Evolutionary conservation across 1,140 invertebrate species (phyloP), one percentile per base, ranked within the genome.

Genomic region (Papilio helenus): DNA sequence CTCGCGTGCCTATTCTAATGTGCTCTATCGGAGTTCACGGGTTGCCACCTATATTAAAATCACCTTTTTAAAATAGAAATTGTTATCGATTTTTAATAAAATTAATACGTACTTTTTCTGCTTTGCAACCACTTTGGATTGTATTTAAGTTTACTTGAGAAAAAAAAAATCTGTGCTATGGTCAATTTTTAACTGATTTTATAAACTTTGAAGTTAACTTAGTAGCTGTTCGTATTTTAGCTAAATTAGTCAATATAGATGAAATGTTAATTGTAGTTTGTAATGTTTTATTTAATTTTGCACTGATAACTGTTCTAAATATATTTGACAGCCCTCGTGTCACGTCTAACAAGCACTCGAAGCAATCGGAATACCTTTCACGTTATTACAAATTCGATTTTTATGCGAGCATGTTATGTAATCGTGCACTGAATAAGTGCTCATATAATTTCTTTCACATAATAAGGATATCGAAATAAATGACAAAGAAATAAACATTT

Each of bases 1-100:
- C 80, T 83, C 89, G 87, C 90, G 87, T 90, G 85, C 88, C 81
- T 84, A 87, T 84, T 89, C 87, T 92, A 90, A 91, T 90, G 88
- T 86, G 83, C 42, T 49, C 18, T 74, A 49, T 74, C 5, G 23
- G 10, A 39, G n/a, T 46, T 29, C 10, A 73, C 72, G 71, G 71
- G 71, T 20, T 81, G 34, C 18, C 65, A 49, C 20, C 42, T 72
- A 23, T 29, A 5, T 51, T 34, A 73, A 23, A 20, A 20, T 2
- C 10, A 14, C 3, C 61, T 18, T 3, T 14, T 16, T 16, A 29
- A 68, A 68, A 68, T 16, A 14, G 3, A 29, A 29, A 29, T 58
- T 3, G 14, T 14, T 46, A 46, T 0, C 34, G 34, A 39, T 39
- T 39, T 39, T 39, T 8, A 39, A 39, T 39, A 39, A 39, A 39